Conservation (phyloP, 1,140 invertebrate genomes). For the Sarcophaga bullata region DNA sequence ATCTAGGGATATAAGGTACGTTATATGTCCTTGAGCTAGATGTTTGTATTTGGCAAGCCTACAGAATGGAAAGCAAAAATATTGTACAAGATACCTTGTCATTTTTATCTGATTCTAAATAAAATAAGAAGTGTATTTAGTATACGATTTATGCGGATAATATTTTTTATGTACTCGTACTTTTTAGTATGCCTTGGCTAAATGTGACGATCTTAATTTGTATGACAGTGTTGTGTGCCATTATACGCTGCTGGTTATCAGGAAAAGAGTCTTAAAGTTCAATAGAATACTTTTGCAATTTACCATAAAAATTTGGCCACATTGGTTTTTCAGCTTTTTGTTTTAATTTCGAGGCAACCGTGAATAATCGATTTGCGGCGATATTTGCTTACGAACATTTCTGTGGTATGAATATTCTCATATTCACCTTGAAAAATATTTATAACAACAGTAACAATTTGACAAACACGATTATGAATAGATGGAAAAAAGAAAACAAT, state of each 20-base stretch:
- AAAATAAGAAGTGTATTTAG: too few species aligned
- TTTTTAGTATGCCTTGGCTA: too few species aligned
- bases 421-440: neutral
- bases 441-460: conserved; percentile 7
- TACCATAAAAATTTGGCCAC: conserved; percentile 28
- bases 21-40: too few species aligned
- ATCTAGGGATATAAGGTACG: too few species aligned
- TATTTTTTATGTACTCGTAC: too few species aligned
- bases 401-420: neutral
- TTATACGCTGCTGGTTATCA: conserved; percentile 32
- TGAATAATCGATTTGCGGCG: conserved; percentile 36
- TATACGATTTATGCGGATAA: too few species aligned
- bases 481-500: neutral
- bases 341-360: conserved; percentile 30
- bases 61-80: too few species aligned
- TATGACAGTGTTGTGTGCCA: too few species aligned
- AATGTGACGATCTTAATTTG: too few species aligned
- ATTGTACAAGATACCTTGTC: too few species aligned
- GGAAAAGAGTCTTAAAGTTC: conserved; percentile 34
- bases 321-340: conserved; percentile 18
- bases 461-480: conserved; percentile 7
- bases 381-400: neutral
- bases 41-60: too few species aligned
- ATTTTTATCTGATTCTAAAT: too few species aligned
- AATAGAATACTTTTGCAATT: conserved; percentile 26